Evolutionary conservation across 2,797 vertebrate genomes (phyloP), one percentile per base, ranked within the genome.

Genomic region (Myotis myotis): DNA sequence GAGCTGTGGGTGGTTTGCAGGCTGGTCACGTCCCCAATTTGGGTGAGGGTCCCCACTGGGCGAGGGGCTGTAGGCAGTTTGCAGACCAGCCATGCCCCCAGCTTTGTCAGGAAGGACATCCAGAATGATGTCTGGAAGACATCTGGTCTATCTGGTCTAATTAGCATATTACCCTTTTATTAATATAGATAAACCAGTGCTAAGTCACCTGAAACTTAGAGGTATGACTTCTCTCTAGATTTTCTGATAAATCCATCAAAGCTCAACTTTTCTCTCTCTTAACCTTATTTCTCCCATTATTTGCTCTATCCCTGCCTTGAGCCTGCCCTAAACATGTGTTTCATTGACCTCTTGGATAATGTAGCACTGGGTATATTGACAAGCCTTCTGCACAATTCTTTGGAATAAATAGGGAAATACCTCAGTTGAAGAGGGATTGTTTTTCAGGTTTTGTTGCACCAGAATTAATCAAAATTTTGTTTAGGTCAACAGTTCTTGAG

Each of bases 401-500:
- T 80, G n/a, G n/a, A 75, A 36, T 88, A 74, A 44, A 23, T 16
- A 71, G 49, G 20, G 38, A 70, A 60, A 44, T 76, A 66, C 13
- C 80, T 79, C 38, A 91, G 23, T 22, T 1, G 2, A 55, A 86
- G 44, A 64, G 12, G 6, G 16, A 70, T 72, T 82, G 25, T 68
- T 93, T 70, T 68, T 25, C 5, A 41, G 51, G 44, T 91, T 9
- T 49, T 70, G 13, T 64, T 79, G 17, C 3, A 53, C 6, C 16
- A 66, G 55, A 72, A 80, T 64, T 85, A 95, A 60, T 4, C 0
- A 22, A 89, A 86, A 60, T 66, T 33, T 41, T 60, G 13, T 70
- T 92, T 83, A 68, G 17, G 62, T 51, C 38, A 78, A 91, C 9
- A 93, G 49, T 74, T 82, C 49, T 89, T 96, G 12, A 75, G 28